Conservation (phyloP, 2,888 invertebrate species). For the Rhodophaea formosa region DNA sequence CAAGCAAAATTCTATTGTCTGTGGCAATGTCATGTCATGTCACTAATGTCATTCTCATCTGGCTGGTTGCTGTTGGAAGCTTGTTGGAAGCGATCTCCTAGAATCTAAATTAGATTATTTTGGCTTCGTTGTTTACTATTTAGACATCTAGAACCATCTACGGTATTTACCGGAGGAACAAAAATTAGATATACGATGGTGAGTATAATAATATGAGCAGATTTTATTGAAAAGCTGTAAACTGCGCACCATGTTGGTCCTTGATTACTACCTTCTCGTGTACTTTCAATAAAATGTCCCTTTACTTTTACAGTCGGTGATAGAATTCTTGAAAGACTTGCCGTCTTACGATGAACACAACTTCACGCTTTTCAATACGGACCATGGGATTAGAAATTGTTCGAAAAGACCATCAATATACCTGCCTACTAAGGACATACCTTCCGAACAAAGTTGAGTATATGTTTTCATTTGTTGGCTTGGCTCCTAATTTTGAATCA, state of each 20-base stretch:
- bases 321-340: slow-evolving; percentile 94
- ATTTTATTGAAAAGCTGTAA: slow-evolving; percentile 27
- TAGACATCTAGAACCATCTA: slow-evolving; percentile 31
- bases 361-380: slow-evolving; percentile 94
- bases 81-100: slow-evolving; percentile 36
- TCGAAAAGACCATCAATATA: slow-evolving; percentile 94
- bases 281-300: slow-evolving; percentile 32
- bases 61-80: slow-evolving; percentile 39
- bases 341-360: slow-evolving; percentile 95
- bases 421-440: slow-evolving; percentile 94
- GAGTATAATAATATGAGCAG: slow-evolving; percentile 30
- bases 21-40: not conserved
- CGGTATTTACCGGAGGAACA: slow-evolving; percentile 29
- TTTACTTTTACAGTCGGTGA: slow-evolving; percentile 85
- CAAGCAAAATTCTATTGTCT: not conserved
- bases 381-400: slow-evolving; percentile 89
- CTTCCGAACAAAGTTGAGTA: slow-evolving; percentile 94
- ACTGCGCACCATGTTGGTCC: slow-evolving; percentile 44
- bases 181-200: slow-evolving; percentile 55
- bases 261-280: slow-evolving; percentile 38
- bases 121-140: slow-evolving; percentile 44
- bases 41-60: slow-evolving; percentile 56
- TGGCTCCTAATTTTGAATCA: not conserved
- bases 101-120: slow-evolving; percentile 56
- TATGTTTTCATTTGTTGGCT: slow-evolving; percentile 28